Evolutionary conservation across 2,113 vertebrate species (phyloP).

Genomic region (Centropus bengalensis): DNA sequence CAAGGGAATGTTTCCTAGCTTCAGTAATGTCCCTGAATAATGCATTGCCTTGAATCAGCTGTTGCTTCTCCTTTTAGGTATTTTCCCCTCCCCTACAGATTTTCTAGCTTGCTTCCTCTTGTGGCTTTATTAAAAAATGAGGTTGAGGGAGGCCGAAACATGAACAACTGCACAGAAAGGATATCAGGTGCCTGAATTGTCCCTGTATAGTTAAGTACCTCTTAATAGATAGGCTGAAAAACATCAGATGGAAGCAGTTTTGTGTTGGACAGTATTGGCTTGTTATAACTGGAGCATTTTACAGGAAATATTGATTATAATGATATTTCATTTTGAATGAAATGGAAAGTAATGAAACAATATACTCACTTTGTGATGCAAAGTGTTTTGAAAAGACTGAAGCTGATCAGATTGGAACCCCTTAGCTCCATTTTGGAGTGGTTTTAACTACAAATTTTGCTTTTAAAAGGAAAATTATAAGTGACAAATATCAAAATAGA

Average conservation of each 20-base stretch:
- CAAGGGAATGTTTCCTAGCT: not conserved
- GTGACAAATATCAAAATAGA: not conserved
- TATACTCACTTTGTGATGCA: not conserved
- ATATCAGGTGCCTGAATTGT: not conserved
- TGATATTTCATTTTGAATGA: constrained; percentile 5
- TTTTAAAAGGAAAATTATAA: constrained; percentile 17
- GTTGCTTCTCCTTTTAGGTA: not conserved
- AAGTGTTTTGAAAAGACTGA: not conserved
- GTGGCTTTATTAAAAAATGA: constrained; percentile 14
- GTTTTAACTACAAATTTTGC: not conserved
- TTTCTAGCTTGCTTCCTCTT: not conserved
- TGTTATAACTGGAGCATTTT: not conserved
- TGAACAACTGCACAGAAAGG: not conserved
- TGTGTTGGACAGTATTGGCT: not conserved
- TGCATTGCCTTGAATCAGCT: not conserved
- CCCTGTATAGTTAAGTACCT: not conserved
- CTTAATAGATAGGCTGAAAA: not conserved
- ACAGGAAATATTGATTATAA: constrained; percentile 23
- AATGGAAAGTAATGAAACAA: not conserved
- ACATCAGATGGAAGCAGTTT: not conserved
- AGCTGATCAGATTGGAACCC: not conserved
- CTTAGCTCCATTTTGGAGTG: not conserved
- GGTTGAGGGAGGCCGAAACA: not conserved
- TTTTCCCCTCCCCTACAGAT: not conserved
- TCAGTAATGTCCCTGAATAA: not conserved